Base-by-base conservation (phyloP, 2,888 invertebrate species). In the Caenorhabditis sp. region DNA sequence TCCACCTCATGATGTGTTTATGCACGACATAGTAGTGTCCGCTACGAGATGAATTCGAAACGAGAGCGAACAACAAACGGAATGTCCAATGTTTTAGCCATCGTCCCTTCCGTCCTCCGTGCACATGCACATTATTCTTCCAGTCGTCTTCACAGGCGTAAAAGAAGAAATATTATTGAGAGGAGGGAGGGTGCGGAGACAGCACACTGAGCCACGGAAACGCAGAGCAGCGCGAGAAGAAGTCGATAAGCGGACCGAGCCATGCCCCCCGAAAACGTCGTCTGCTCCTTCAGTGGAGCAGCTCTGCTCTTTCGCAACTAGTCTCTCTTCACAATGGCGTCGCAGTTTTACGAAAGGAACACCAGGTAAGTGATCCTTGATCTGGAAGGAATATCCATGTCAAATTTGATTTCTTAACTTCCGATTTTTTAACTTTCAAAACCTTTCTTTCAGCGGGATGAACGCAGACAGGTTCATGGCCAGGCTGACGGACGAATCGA, bases 381-480 rank as follows among this genome's bases (percentile, higher is more conserved):
- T 58, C 22, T 8, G 22, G 13, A 60, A 61, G 35, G 40, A n/a
- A n/a, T n/a, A n/a, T n/a, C n/a, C n/a, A n/a, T n/a, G n/a, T n/a
- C n/a, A n/a, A n/a, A n/a, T n/a, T n/a, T n/a, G n/a, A n/a, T n/a
- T 40, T 40, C 40, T 40, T 11, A 11, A 13, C 11, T 40, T 40
- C 40, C 13, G 32, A 32, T 6, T 9, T 4, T 9, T 32, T 32
- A 9, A 32, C n/a, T 32, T 32, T 32, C 5, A 32, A 32, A 32
- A n/a, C n/a, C n/a, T n/a, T n/a, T n/a, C n/a, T n/a, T n/a, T n/a
- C 74, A 90, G 90, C 70, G 90, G 90, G 15, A 86, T 89, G 85
- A 90, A 90, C 69, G 89, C 87, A 40, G 90, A 90, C 69, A 86
- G 90, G 15, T 90, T 90, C 62, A 76, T 88, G 67, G 80, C 84